Base-by-base conservation (phyloP, 2,888 invertebrate genomes). In the Heteromurus nitidus region DNA sequence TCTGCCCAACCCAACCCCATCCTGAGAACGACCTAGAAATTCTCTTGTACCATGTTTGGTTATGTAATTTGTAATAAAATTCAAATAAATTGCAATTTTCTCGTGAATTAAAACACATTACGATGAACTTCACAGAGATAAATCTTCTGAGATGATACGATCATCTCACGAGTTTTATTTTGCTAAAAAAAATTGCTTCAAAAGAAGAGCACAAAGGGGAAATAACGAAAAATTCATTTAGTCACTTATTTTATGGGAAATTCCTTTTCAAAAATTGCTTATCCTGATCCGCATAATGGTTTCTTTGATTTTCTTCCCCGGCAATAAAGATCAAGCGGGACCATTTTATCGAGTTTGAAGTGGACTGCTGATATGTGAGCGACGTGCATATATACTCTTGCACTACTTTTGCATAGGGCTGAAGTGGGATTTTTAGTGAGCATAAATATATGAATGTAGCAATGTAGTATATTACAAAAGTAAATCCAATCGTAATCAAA, bases 1-100 rank as follows among this genome's bases (percentile, higher is more conserved):
- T 3, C 36, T 62, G 65, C 65, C 65, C 65, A 65, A 18, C 65
- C 65, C 65, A 9, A 65, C 20, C 26, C 65, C 44, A 65, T 65
- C 42, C 44, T 18, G 30, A 70, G 53, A 31, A 7, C 70, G 36
- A 42, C 70, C 70, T 31, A 65, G 65, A 65, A 64, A 65, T 50
- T 62, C 26, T 62, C 30, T 30, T 44, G 60, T 3, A 16, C 47
- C 62, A 44, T 73, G 73, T 73, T 62, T 73, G 73, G 73, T 62
- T 62, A 62, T 62, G 58, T 73, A 73, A 73, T 73, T 73, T 60
- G 73, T 62, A 62, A 73, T 73, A 62, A 73, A 73, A 60, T 44
- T 58, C 36, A 30, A 72, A 72, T 72, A 60, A 68, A 50, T 68
- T 68, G 68, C 20, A 50, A 47, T 68, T 50, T 50, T 50, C 50